phyloP scores from a whole-genome alignment of 1,140 invertebrate species.

The Calliphora vicina region DNA sequence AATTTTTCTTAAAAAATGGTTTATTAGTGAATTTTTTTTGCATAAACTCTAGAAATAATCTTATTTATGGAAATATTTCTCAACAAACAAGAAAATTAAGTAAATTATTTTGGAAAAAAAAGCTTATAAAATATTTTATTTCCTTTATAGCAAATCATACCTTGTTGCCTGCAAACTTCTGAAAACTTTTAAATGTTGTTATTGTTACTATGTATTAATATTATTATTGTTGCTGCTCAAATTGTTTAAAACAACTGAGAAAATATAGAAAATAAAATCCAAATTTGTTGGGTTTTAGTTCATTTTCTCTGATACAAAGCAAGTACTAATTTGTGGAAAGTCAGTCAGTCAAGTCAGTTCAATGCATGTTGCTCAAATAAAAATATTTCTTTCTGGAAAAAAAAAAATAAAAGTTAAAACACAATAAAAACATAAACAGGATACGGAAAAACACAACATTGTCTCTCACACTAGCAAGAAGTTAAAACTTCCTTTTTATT shows the following conservation, averaged over 20 bases:
- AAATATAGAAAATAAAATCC: neutral
- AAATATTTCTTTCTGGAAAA: neutral
- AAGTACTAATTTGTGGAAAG: neutral
- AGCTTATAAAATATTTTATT: neutral
- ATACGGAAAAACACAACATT: constrained; percentile 7
- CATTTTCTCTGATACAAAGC: neutral
- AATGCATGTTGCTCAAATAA: neutral
- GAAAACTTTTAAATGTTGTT: neutral
- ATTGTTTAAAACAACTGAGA: no score
- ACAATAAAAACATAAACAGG: neutral
- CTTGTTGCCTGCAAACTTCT: no score
- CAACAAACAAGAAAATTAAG: neutral
- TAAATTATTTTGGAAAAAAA: no score
- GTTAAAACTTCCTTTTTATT: neutral
- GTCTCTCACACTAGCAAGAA: neutral
- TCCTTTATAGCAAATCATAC: no score
- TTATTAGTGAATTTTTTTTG: no score
- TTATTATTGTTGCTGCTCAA: no score
- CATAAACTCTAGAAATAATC: no score
- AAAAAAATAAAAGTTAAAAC: neutral
- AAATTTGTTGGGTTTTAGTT: neutral
- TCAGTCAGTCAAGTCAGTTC: neutral
- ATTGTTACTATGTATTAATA: neutral
- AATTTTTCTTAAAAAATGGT: no score
- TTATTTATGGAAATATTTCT: neutral